Conservation (phyloP, 2,113 vertebrate genomes). For the Scortum barcoo region DNA sequence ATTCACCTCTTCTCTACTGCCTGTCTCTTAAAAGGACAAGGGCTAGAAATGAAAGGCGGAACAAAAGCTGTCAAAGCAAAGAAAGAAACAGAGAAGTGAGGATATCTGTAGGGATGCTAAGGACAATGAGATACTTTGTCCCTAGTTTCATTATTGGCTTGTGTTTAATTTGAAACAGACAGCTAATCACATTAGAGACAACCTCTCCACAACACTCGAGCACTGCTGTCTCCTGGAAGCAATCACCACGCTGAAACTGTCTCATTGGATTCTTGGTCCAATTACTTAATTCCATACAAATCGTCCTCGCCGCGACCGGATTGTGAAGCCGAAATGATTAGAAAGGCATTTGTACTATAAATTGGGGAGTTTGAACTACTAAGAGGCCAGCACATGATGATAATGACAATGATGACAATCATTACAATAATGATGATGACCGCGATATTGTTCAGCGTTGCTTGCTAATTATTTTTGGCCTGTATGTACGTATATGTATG, state of each 20-base stretch:
- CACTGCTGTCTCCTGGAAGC: slow-evolving; percentile 71
- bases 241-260: slow-evolving; percentile 69
- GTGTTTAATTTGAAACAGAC: slow-evolving; percentile 81
- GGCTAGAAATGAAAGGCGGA: slow-evolving; percentile 78
- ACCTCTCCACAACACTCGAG: slow-evolving; percentile 69
- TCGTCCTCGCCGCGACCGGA: slow-evolving; percentile 54
- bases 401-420: slow-evolving; percentile 8
- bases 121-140: slow-evolving; percentile 79
- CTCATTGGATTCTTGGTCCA: slow-evolving; percentile 70
- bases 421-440: slow-evolving; percentile 16
- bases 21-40: slow-evolving; percentile 72
- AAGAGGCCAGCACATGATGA: slow-evolving; percentile 4
- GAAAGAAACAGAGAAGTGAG: slow-evolving; percentile 66
- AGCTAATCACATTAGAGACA: slow-evolving; percentile 82
- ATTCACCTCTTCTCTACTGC: slow-evolving; percentile 55
- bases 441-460: neutral
- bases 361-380: slow-evolving; percentile 28
- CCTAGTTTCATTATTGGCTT: slow-evolving; percentile 74
- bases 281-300: slow-evolving; percentile 70
- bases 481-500: slow-evolving; percentile 2
- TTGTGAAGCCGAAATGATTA: slow-evolving; percentile 40
- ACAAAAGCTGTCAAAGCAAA: slow-evolving; percentile 79
- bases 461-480: neutral
- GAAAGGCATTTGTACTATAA: slow-evolving; percentile 28
- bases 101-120: slow-evolving; percentile 69